Evolutionary conservation across 2,888 invertebrate genomes (phyloP).

Genomic region (Hyposoter dolosus): DNA sequence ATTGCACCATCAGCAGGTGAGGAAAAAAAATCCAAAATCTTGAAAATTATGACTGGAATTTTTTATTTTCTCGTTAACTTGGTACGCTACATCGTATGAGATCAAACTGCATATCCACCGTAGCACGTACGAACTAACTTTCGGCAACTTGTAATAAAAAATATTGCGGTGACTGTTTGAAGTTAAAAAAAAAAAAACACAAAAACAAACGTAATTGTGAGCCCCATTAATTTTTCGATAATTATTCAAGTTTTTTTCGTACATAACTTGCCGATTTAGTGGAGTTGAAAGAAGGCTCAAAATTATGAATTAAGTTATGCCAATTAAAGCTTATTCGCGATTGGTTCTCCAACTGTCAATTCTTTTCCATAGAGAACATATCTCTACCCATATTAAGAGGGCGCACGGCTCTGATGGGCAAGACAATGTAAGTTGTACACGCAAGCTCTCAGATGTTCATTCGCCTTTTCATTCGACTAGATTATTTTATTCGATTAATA

Average conservation of each 20-base stretch:
- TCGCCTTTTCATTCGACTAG: constrained; percentile 64
- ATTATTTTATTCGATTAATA: constrained; percentile 58
- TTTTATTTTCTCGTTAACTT: constrained; percentile 8
- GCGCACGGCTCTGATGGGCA: constrained; percentile 80
- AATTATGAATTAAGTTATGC: constrained; percentile 41
- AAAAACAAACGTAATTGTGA: background rate
- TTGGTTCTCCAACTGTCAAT: constrained; percentile 75
- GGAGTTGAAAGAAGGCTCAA: background rate
- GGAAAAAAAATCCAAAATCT: background rate
- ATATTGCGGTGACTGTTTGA: constrained; percentile 24
- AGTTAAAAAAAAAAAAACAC: background rate
- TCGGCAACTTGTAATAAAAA: constrained; percentile 42
- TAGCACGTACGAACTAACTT: constrained; percentile 67
- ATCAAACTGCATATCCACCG: constrained; percentile 53
- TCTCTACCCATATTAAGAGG: constrained; percentile 82
- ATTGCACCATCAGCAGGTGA: constrained; percentile 86
- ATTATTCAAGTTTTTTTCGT: constrained; percentile 10
- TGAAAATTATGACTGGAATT: background rate
- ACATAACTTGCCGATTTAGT: background rate
- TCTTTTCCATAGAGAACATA: constrained; percentile 83
- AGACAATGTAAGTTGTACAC: constrained; percentile 80
- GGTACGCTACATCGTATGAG: constrained; percentile 44
- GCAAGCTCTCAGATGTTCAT: constrained; percentile 72
- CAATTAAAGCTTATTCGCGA: constrained; percentile 58
- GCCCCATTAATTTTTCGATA: constrained; percentile 19